Conservation (phyloP, 2,797 vertebrate genomes). For the Tauraco hartlaubi region DNA sequence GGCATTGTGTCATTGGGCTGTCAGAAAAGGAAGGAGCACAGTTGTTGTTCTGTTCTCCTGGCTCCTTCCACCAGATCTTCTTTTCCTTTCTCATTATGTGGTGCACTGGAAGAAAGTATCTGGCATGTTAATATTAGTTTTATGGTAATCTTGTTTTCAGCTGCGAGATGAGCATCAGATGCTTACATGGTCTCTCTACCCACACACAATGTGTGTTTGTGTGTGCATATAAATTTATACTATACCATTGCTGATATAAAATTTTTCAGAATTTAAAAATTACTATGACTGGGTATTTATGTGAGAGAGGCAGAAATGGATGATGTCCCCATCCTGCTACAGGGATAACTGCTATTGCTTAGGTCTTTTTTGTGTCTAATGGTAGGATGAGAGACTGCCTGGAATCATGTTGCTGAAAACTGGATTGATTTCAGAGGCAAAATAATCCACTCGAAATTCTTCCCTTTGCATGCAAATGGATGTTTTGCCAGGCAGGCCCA, state of each 20-base stretch:
- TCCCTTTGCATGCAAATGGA: neutral
- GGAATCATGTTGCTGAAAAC: neutral
- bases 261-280: neutral
- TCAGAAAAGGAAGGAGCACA: neutral
- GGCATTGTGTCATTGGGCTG: neutral
- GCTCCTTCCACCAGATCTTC: neutral
- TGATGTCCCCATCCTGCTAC: neutral
- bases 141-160: neutral
- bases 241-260: neutral
- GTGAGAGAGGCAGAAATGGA: neutral
- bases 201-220: neutral
- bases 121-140: neutral
- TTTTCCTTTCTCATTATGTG: neutral
- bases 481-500: neutral
- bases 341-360: neutral
- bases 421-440: neutral
- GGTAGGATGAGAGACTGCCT: neutral
- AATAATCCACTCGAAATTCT: neutral
- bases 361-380: neutral
- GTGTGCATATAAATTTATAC: neutral
- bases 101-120: neutral
- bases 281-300: neutral
- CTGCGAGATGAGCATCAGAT: constrained; percentile 24
- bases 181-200: neutral
- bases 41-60: neutral